Base-by-base conservation (phyloP, 2,797 vertebrate species). In the Ctenopoma kingsleyae region DNA sequence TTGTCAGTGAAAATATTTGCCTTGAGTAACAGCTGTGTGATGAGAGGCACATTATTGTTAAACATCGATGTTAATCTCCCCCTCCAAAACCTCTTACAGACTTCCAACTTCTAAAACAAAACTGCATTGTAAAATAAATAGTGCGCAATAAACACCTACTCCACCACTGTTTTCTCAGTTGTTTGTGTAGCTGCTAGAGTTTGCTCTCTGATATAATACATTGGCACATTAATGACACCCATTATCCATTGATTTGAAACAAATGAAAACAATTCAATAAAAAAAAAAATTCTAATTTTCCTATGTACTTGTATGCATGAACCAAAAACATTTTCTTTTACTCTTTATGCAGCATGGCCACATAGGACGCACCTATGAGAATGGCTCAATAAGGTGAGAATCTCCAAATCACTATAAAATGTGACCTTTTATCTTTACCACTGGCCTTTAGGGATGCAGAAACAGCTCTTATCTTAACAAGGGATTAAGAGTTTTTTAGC, bases 391-490 rank as follows among this genome's bases (percentile, higher is more conserved):
- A 44, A 85, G 66, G 73, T 70, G 70, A 80, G 58, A 84, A 74
- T 67, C 57, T 68, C 15, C 32, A 69, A 70, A 82, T 69, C 30
- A 43, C 51, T 41, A 36, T 61, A 66, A 84, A 84, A 75, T 50
- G 61, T 0, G 13, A 72, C 71, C 16, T 61, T 76, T 74, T 81
- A 87, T 87, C 79, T 83, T 84, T 78, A 85, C 78, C 69, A 17
- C 59, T 17, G 12, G 44, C 4, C 49, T 87, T 86, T 81, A 90
- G 61, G 55, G 69, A 56, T 59, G 48, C 10, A 74, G 74, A 80
- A 69, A 76, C 62, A 58, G 63, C 51, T 81, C 78, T 89, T 91
- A 90, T 91, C 84, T 90, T 87, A 86, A 89, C 64, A 20, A 81
- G 83, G 78, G 78, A 86, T 84, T 87, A 78, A 57, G 65, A 25